These are phyloP conservation scores for Battus philenor DNA, from an alignment of 1,140 invertebrate species.

Conservation along the genomic window DNA sequence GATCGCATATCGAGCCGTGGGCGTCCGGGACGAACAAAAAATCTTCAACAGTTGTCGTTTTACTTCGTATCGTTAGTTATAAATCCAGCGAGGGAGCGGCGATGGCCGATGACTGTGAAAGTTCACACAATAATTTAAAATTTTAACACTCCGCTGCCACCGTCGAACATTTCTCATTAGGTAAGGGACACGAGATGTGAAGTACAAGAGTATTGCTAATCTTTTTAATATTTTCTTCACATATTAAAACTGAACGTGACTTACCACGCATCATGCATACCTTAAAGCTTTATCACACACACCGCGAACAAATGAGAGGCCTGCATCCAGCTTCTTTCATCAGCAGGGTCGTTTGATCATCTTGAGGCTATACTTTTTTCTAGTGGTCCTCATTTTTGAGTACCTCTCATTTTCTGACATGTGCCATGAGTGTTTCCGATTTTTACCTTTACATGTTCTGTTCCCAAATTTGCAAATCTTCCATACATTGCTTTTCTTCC, in stretches of 20 bases:
- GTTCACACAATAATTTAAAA: slow-evolving; percentile 71
- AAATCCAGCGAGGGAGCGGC: slow-evolving; percentile 33
- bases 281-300: no score
- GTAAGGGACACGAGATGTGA: slow-evolving; percentile 21
- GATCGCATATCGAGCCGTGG: slow-evolving; percentile 30
- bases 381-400: no score
- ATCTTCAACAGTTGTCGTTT: slow-evolving; percentile 37
- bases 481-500: no score
- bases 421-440: no score
- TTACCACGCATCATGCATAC: no score
- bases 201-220: slow-evolving; percentile 45
- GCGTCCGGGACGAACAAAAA: slow-evolving; percentile 31
- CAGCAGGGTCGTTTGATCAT: no score
- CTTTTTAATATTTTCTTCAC: slow-evolving; percentile 56
- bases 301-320: no score
- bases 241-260: slow-evolving; percentile 28
- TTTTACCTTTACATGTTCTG: no score
- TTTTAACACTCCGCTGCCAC: slow-evolving; percentile 66
- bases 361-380: no score
- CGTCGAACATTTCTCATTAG: slow-evolving; percentile 52
- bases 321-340: no score
- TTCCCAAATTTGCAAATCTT: no score
- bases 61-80: slow-evolving; percentile 49
- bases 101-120: slow-evolving; percentile 63
- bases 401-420: no score